These are phyloP conservation scores for Hartigia nigra DNA, from an alignment of 2,888 invertebrate genomes.

Conservation along the genomic window DNA sequence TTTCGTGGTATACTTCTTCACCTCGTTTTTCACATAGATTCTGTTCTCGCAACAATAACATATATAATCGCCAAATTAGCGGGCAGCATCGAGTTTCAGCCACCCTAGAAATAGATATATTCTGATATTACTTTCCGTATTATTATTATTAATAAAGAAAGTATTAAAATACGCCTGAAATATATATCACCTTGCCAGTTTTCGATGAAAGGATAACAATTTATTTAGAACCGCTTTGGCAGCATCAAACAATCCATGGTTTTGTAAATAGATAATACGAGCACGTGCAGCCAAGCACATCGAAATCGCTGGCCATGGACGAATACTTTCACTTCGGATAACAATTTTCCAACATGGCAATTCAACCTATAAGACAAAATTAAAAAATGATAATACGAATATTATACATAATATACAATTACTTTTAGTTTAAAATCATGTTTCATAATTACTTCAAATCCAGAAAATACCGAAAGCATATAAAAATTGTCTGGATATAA, in stretches of 20 bases:
- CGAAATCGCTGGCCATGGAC: constrained; percentile 51
- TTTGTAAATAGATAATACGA: constrained; percentile 44
- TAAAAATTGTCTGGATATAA: constrained; percentile 72
- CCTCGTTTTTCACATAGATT: constrained; percentile 57
- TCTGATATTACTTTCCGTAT: background rate
- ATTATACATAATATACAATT: constrained; percentile 1
- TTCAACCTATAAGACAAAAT: constrained; percentile 54
- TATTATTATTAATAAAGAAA: constrained; percentile 1
- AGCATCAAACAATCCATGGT: constrained; percentile 38
- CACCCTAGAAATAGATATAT: constrained; percentile 30
- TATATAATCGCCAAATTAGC: constrained; percentile 73
- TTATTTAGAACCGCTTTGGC: constrained; percentile 53
- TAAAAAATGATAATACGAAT: constrained; percentile 10
- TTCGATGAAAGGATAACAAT: constrained; percentile 52
- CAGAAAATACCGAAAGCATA: constrained; percentile 68
- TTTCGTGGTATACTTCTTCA: constrained; percentile 59
- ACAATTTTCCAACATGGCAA: constrained; percentile 71
- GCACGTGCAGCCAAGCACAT: constrained; percentile 53
- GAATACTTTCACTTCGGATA: constrained; percentile 38
- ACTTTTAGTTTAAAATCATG: constrained; percentile 12
- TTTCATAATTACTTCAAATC: constrained; percentile 61
- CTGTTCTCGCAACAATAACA: constrained; percentile 69
- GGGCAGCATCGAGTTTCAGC: constrained; percentile 67
- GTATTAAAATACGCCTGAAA: background rate
- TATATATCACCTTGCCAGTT: constrained; percentile 47